phyloP scores from a whole-genome alignment of 2,113 vertebrate species.

The Chloropsis cyanopogon region DNA sequence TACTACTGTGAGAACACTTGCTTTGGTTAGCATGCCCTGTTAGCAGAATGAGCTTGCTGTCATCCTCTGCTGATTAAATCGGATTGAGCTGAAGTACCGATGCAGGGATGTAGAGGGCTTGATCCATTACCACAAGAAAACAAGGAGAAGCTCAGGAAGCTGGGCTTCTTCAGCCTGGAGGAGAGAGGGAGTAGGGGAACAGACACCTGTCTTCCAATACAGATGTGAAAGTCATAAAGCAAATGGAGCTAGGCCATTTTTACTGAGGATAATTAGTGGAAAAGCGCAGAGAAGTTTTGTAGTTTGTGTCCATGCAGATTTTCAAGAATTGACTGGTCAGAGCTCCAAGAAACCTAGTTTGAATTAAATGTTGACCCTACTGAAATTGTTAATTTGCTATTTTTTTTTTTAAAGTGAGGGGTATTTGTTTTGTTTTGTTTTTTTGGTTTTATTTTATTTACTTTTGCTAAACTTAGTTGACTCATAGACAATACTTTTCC shows the following conservation, averaged over 20 bases:
- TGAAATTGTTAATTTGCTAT: neutral
- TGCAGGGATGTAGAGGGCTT: neutral
- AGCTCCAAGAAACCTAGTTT: neutral
- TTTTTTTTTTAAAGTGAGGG: neutral
- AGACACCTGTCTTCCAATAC: neutral
- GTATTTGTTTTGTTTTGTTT: neutral
- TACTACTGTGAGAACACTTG: neutral
- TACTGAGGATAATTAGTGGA: neutral
- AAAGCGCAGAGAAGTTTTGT: neutral
- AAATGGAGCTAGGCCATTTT: neutral
- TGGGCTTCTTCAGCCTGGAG: neutral
- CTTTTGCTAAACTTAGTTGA: neutral
- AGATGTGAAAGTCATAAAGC: neutral
- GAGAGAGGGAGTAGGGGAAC: neutral
- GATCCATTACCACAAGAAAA: neutral
- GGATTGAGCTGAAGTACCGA: neutral
- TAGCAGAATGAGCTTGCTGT: neutral
- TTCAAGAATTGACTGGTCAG: neutral
- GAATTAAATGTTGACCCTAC: neutral
- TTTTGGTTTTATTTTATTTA: neutral
- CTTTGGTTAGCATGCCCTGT: neutral
- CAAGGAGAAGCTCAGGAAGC: neutral
- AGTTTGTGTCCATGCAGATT: neutral
- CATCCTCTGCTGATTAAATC: neutral
- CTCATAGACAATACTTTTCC: neutral